Percentiles rank a stretch among this genome's conserved stretches.
phyloP scores from a whole-genome alignment of 1,140 invertebrate species.

The Nautilus pompilius region DNA sequence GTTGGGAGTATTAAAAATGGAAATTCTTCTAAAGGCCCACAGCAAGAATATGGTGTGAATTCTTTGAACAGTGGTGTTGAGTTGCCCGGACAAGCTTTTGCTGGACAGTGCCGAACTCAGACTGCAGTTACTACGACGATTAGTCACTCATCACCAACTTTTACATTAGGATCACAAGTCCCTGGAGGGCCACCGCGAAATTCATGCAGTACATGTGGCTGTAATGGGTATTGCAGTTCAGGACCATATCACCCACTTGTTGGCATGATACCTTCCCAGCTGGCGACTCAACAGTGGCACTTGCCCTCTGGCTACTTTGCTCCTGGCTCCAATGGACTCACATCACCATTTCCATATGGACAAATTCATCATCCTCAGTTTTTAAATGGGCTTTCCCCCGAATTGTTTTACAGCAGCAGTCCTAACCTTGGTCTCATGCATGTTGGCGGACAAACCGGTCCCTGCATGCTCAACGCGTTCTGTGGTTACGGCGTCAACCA shows the following conservation, averaged over 20 bases:
- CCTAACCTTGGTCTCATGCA: neutral
- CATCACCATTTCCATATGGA: conserved; percentile 6
- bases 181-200: neutral
- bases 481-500: neutral
- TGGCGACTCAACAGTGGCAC: neutral
- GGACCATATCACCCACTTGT: neutral
- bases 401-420: conserved; percentile 11
- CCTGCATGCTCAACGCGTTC: no score
- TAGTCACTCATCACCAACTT: conserved; percentile 9
- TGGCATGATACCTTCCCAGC: neutral
- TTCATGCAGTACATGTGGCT: conserved; percentile 6
- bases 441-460: no score
- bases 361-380: conserved; percentile 1
- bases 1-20: neutral
- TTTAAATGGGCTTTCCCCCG: conserved; percentile 3
- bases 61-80: neutral
- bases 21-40: neutral
- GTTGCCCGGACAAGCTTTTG: neutral
- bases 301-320: neutral
- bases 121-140: neutral
- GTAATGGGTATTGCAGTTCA: conserved; percentile 1
- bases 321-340: conserved; percentile 10
- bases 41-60: no score
- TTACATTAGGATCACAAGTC: conserved; percentile 9
- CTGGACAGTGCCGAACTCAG: conserved; percentile 11